Evolutionary conservation across 2,888 invertebrate genomes (phyloP), one percentile per base, ranked within the genome.

Genomic region (Gymnocheta viridis): DNA sequence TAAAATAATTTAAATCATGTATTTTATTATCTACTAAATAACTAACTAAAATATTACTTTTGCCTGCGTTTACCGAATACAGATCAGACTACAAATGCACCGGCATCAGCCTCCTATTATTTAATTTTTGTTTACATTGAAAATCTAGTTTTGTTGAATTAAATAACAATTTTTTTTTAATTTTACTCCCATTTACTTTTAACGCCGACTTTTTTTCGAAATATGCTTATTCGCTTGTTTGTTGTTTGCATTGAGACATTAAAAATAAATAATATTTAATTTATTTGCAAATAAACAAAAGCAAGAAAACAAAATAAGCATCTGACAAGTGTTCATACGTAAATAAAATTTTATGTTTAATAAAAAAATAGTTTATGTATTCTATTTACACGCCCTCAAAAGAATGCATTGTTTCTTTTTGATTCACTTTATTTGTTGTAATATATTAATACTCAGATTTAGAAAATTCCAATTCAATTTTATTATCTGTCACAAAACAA

Each of bases 361-460:
- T 9, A 19, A 47, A 47, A 19, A 47, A 47, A 19, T 19, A 47
- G 19, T 44, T 44, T 9, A 17, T 17, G n/a, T 9, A 9, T 19
- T 49, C 54, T 51, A 44, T 70, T 56, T 56, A 56, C 41, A 70
- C 41, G 56, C 27, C 41, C 35, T 69, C 47, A 49, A 49, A 49
- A 49, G 1, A 22, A 3, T 22, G 10, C n/a, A n/a, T n/a, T n/a
- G n/a, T n/a, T n/a, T n/a, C n/a, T n/a, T n/a, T n/a, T n/a, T n/a
- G n/a, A n/a, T n/a, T n/a, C n/a, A n/a, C n/a, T n/a, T n/a, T n/a
- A n/a, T n/a, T n/a, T n/a, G n/a, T n/a, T n/a, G n/a, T n/a, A n/a
- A n/a, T n/a, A n/a, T n/a, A n/a, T n/a, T n/a, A n/a, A n/a, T n/a
- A n/a, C n/a, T n/a, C n/a, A n/a, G n/a, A n/a, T n/a, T n/a, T n/a